Conservation (phyloP, 2,888 invertebrate genomes). For the Chaetogeoica ovagalla region DNA sequence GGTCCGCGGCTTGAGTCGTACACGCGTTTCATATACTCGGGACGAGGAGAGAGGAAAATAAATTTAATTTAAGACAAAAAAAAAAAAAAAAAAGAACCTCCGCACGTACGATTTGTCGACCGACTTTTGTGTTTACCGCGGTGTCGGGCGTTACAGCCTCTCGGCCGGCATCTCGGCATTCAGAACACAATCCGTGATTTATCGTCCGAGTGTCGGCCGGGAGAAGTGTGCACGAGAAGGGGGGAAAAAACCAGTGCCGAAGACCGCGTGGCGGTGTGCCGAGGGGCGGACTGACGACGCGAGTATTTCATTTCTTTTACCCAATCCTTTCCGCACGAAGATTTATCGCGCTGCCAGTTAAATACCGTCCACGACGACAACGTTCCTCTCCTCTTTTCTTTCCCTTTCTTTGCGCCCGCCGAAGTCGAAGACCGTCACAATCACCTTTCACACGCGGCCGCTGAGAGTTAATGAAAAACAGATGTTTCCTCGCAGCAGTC, state of each 20-base stretch:
- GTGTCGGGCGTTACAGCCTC: too few relatives aligned
- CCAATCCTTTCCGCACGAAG: conserved; percentile 41
- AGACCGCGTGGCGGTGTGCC: neutral
- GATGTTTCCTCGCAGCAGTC: conserved; percentile 34
- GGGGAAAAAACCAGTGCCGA: neutral
- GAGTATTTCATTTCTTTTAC: conserved; percentile 7
- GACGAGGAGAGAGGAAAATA: too few relatives aligned
- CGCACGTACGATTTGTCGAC: too few relatives aligned
- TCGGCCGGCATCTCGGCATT: too few relatives aligned
- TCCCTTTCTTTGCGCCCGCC: neutral
- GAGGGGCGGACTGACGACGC: neutral
- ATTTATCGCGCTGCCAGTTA: conserved; percentile 39
- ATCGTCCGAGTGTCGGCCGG: conserved; percentile 1
- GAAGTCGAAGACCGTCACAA: too few relatives aligned
- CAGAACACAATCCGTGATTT: conserved; percentile 40
- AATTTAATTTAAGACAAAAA: too few relatives aligned
- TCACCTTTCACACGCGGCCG: too few relatives aligned
- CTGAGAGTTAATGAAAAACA: conserved; percentile 49
- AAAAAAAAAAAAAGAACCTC: too few relatives aligned
- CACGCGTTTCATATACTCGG: too few relatives aligned
- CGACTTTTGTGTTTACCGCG: too few relatives aligned
- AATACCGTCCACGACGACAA: conserved; percentile 32
- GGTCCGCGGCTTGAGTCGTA: too few relatives aligned
- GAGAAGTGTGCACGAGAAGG: too few relatives aligned
- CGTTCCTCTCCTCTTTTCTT: conserved; percentile 15